Evolutionary conservation across 2,888 invertebrate genomes (phyloP).

Genomic region (Cheilosia grossa): DNA sequence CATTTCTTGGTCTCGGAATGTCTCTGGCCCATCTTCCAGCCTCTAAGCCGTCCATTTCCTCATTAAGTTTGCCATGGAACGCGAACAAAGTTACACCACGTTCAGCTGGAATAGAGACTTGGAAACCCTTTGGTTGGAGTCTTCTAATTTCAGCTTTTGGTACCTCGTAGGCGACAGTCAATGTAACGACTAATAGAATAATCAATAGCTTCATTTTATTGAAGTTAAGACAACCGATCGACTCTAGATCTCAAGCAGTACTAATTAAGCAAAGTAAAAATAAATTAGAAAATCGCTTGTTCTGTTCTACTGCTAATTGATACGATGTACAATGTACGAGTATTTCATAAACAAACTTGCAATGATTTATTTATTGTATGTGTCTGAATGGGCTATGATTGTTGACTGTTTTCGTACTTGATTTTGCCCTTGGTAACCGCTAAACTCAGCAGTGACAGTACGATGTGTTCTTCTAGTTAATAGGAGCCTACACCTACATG

Average conservation of each 20-base stretch:
- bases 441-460: too few species aligned
- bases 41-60: slow-evolving; percentile 88
- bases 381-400: too few species aligned
- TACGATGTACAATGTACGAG: neutral
- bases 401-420: too few species aligned
- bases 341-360: neutral
- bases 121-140: slow-evolving; percentile 84
- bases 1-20: slow-evolving; percentile 86
- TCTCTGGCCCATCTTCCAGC: slow-evolving; percentile 88
- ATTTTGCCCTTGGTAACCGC: too few species aligned
- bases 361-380: neutral
- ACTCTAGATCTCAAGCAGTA: neutral
- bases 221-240: neutral
- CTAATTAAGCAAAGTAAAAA: neutral
- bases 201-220: neutral
- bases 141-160: slow-evolving; percentile 84
- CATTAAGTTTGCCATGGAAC: slow-evolving; percentile 90
- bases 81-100: slow-evolving; percentile 89
- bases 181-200: neutral
- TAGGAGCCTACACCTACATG: too few species aligned
- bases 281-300: too few species aligned
- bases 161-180: slow-evolving; percentile 79
- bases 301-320: neutral
- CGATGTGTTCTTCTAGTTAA: too few species aligned
- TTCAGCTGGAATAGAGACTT: slow-evolving; percentile 85